These are phyloP conservation scores for Pelusios castaneus DNA, from an alignment of 2,113 vertebrate species.

Conservation along the genomic window DNA sequence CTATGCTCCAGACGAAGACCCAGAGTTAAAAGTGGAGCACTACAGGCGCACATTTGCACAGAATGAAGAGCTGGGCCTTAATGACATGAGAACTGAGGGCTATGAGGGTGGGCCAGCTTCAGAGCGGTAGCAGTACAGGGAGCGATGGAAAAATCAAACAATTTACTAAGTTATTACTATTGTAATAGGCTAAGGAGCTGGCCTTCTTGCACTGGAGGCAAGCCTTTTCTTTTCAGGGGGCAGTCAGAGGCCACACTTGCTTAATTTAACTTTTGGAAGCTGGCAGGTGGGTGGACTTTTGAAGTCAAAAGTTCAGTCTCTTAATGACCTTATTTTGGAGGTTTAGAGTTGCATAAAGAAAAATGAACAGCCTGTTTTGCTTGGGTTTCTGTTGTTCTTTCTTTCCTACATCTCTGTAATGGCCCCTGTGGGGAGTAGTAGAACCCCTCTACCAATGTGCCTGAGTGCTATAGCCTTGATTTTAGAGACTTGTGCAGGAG, in stretches of 20 bases:
- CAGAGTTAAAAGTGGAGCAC: slow-evolving; percentile 85
- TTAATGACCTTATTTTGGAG: slow-evolving; percentile 26
- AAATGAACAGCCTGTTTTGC: no score
- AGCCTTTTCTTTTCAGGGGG: background rate
- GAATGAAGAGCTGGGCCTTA: slow-evolving; percentile 94
- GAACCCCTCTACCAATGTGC: background rate
- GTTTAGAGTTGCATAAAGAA: background rate
- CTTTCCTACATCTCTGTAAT: background rate
- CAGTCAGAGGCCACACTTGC: background rate
- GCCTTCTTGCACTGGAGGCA: no score
- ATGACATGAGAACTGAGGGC: slow-evolving; percentile 93
- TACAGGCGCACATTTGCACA: slow-evolving; percentile 89
- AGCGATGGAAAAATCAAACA: background rate
- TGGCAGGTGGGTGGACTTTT: background rate
- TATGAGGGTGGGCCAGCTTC: slow-evolving; percentile 66
- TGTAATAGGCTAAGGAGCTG: background rate
- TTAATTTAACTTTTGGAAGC: background rate
- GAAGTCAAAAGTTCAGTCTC: background rate
- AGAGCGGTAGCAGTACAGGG: slow-evolving; percentile 35
- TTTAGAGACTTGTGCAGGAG: no score
- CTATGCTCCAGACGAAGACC: slow-evolving; percentile 92
- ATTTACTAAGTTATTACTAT: background rate
- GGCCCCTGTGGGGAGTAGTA: no score
- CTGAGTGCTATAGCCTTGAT: no score
- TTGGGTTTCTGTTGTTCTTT: background rate